phyloP scores from a whole-genome alignment of 1,140 invertebrate species.

The Prorops nasuta region DNA sequence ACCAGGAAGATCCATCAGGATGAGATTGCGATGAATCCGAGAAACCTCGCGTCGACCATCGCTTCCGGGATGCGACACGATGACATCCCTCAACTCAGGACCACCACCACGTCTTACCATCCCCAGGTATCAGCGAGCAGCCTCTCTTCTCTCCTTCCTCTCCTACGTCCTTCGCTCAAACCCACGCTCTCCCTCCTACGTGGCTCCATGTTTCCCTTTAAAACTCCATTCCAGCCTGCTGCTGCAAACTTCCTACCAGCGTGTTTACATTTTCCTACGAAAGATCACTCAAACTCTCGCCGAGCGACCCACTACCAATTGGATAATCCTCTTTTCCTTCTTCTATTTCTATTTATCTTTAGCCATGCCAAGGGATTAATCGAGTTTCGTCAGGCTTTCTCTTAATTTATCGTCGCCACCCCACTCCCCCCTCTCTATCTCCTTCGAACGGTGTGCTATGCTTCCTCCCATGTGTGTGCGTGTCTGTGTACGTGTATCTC shows the following conservation, averaged over 20 bases:
- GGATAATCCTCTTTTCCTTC: no score
- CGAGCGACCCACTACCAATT: no score
- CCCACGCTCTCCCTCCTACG: background rate
- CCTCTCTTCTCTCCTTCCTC: background rate
- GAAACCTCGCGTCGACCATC: constrained; percentile 30
- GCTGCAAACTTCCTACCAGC: no score
- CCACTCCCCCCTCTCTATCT: background rate
- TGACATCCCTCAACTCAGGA: constrained; percentile 21
- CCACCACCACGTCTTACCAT: constrained; percentile 18
- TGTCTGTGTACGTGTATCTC: no score
- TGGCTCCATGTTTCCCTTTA: background rate
- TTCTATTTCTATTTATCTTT: background rate
- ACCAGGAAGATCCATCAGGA: constrained; percentile 28
- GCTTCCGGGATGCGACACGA: constrained; percentile 20
- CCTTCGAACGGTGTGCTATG: background rate
- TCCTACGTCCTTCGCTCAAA: no score
- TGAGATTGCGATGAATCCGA: constrained; percentile 48
- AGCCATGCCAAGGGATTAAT: no score
- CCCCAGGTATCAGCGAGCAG: constrained; percentile 31
- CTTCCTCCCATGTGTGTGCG: background rate
- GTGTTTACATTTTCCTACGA: no score
- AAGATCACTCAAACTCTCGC: no score
- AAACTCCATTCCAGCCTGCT: no score
- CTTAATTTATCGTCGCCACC: background rate
- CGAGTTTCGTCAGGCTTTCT: no score